Conservation (phyloP, 2,113 vertebrate genomes). For the Passer domesticus region DNA sequence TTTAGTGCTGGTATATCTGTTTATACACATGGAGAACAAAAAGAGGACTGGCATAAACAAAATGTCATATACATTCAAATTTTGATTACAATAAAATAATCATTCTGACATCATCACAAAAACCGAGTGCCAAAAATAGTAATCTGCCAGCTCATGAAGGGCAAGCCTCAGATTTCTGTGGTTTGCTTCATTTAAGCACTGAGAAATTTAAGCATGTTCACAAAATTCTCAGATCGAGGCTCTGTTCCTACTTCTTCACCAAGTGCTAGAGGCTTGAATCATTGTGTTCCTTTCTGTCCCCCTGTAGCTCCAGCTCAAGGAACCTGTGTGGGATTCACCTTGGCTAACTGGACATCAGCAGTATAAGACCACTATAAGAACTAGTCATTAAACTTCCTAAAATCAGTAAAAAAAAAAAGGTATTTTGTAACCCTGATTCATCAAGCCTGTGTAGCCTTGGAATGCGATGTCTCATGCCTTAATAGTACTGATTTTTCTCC, state of each 20-base stretch:
- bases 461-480: background rate
- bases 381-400: background rate
- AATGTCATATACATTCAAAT: constrained; percentile 69
- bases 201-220: background rate
- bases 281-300: background rate
- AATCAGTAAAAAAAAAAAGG: background rate
- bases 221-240: background rate
- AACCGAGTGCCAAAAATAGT: constrained; percentile 25
- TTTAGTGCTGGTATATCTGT: constrained; percentile 66
- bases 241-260: background rate
- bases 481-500: background rate
- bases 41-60: constrained; percentile 72
- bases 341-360: background rate
- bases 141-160: constrained; percentile 47
- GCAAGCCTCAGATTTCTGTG: constrained; percentile 32
- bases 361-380: background rate
- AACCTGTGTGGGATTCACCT: background rate
- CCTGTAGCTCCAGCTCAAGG: background rate
- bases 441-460: background rate
- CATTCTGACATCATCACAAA: constrained; percentile 62
- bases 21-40: constrained; percentile 72
- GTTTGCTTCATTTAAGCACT: constrained; percentile 28
- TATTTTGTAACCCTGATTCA: background rate
- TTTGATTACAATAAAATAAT: constrained; percentile 68
- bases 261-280: background rate